Base-by-base conservation (phyloP, 2,113 vertebrate genomes). In the Neotoma lepida region DNA sequence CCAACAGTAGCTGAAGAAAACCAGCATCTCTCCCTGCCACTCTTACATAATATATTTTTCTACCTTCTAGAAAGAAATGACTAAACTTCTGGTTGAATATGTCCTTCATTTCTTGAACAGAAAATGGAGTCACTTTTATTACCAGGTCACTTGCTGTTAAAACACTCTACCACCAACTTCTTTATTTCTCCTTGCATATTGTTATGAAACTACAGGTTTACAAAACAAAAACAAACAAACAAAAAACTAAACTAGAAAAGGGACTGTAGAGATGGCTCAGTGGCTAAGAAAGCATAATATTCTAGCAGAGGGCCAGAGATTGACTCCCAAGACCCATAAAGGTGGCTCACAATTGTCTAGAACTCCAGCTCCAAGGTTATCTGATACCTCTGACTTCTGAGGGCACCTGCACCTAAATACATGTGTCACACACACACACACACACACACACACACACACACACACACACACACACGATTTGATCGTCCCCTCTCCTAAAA, bases 51-150 rank as follows among this genome's bases (percentile, higher is more conserved):
- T n/a, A 20, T 82, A 95, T 77, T 86, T 95, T 86, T 64, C 63
- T 95, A 73, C 26, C 22, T 81, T 96, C 28, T 39, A 88, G n/a
- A 49, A 93, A 93, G 41, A 92, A 90, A 70, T n/a, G 63, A 78
- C 14, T 76, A 74, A 82, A 92, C 44, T 70, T 68, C 33, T 64
- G 30, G 64, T 12, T 93, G 15, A 44, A 1, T 61, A 76, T 70
- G n/a, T 20, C 35, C 28, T 95, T 93, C 28, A 61, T 92, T 87
- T 46, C 39, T 54, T 56, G 10, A 84, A n/a, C 58, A 95, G 78
- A 89, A 92, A 86, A 70, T 22, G 58, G 0, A 92, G 61, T 58
- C 86, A 94, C n/a, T 56, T 85, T 91, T 89, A 85, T 85, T 73
- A 73, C 61, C 87, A 3, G 22, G 51, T 51, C 39, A 91, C 14